Percentiles rank a stretch among this genome's conserved stretches.
phyloP scores from a whole-genome alignment of 1,140 invertebrate species.

The Drosophila sucinea region DNA sequence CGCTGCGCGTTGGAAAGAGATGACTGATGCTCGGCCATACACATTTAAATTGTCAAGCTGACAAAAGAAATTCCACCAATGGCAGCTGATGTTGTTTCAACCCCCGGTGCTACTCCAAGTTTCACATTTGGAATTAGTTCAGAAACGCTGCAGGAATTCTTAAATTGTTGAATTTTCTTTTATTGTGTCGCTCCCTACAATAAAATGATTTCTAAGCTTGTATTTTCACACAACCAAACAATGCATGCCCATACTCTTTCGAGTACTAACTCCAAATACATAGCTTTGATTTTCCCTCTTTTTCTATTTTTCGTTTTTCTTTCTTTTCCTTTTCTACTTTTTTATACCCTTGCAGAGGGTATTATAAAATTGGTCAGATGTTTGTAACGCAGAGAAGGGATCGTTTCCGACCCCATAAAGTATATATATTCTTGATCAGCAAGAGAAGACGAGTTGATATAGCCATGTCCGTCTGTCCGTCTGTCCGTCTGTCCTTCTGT shows the following conservation, averaged over 20 bases:
- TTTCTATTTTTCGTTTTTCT: not conserved
- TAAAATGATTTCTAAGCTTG: constrained; percentile 54
- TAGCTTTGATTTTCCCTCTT: constrained; percentile 12
- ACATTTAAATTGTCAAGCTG: constrained; percentile 27
- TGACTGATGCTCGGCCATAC: constrained; percentile 18
- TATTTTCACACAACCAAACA: constrained; percentile 71
- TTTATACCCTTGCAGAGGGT: too few relatives aligned
- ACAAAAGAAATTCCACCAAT: constrained; percentile 48
- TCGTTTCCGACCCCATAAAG: too few relatives aligned
- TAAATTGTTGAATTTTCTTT: constrained; percentile 66
- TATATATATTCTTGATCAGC: too few relatives aligned
- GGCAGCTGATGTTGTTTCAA: constrained; percentile 43
- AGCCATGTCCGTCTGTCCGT: too few relatives aligned
- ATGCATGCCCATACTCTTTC: constrained; percentile 42
- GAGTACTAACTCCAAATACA: constrained; percentile 39
- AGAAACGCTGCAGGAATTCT: constrained; percentile 58
- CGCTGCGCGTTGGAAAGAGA: constrained; percentile 36
- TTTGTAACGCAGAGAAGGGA: too few relatives aligned
- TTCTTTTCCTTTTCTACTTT: too few relatives aligned
- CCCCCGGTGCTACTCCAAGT: constrained; percentile 43
- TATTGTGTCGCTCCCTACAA: constrained; percentile 45
- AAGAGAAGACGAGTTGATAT: too few relatives aligned
- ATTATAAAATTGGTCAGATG: too few relatives aligned
- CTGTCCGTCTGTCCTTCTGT: too few relatives aligned
- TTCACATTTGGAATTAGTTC: constrained; percentile 54